A percentile compares a stretch with the other conserved stretches of the same genome.
Evolutionary conservation across 2,888 invertebrate species (phyloP).

Genomic region (Ischnura elegans): DNA sequence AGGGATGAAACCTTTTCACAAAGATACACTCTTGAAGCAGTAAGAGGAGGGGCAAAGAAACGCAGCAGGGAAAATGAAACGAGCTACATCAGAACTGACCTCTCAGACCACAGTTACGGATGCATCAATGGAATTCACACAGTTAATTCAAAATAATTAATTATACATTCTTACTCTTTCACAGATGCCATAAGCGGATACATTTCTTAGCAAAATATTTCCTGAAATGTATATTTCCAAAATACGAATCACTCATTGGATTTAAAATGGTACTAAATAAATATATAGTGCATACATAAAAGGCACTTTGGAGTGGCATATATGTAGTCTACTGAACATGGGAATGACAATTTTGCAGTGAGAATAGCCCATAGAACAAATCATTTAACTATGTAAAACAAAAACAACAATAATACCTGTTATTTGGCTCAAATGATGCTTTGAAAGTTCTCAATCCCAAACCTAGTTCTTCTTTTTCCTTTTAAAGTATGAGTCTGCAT

Average conservation of each 20-base stretch:
- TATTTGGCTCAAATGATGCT: conserved; percentile 33
- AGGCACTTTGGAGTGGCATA: conserved; percentile 51
- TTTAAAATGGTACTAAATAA: conserved; percentile 48
- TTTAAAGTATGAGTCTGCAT: conserved; percentile 79
- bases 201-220: conserved; percentile 47
- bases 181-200: not conserved
- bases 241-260: conserved; percentile 6
- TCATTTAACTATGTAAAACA: conserved; percentile 36
- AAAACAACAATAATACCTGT: conserved; percentile 31
- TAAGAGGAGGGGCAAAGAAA: not conserved
- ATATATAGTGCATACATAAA: conserved; percentile 53
- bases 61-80: not conserved
- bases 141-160: not conserved
- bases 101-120: not conserved
- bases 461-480: conserved; percentile 76
- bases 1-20: conserved; percentile 29
- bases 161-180: not conserved
- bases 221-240: not conserved
- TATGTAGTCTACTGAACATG: conserved; percentile 45
- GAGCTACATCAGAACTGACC: not conserved
- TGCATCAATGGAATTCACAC: not conserved
- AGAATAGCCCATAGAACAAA: conserved; percentile 1
- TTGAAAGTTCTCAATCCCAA: not conserved
- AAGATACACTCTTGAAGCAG: not conserved
- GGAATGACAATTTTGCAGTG: conserved; percentile 43